Base-by-base conservation (phyloP, 2,797 vertebrate species). In the Sebastolobus alascanus region DNA sequence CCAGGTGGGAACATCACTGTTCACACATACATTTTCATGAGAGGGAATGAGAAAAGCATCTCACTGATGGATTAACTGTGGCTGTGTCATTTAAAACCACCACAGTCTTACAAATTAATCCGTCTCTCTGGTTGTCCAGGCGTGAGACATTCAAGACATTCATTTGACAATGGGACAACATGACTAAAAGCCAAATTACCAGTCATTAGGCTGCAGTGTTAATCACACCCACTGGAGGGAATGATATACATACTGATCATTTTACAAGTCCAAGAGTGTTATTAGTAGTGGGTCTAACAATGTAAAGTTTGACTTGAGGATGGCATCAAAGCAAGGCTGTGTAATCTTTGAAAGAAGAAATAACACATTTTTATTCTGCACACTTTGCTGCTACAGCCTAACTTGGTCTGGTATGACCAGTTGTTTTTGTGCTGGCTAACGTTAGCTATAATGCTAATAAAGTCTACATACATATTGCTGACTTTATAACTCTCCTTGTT, bases 1-100 rank as follows among this genome's bases (percentile, higher is more conserved):
- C 76, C 78, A 85, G 85, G 50, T 54, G n/a, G 50, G 20, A 54
- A 22, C n/a, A 54, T 54, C 50, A 22, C 50, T 54, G 50, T 54
- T 50, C 46, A 50, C 18, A 13, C 50, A 10, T 13, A 10, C 31
- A 78, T 13, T n/a, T 5, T 22, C 31, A 33, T 37, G 6, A 14
- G 8, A 14, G 10, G 40, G 4, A 38, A 20, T 14, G n/a, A 14
- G 46, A 50, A 50, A 50, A 50, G 46, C 46, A 46, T 22, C 7
- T 16, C 20, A 20, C 46, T 38, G 13, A 55, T 16, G 31, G 8
- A 2, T 54, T 50, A 20, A 31, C 31, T 56, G 38, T 9, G 25
- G 68, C 2, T 58, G 35, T 56, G 7, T 33, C 38, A 9, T 2
- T 40, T 8, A 16, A 72, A 31, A 59, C 11, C 22, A 38, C 10